These are phyloP conservation scores for Phengaris alcon DNA, from an alignment of 2,888 invertebrate genomes.

Conservation along the genomic window DNA sequence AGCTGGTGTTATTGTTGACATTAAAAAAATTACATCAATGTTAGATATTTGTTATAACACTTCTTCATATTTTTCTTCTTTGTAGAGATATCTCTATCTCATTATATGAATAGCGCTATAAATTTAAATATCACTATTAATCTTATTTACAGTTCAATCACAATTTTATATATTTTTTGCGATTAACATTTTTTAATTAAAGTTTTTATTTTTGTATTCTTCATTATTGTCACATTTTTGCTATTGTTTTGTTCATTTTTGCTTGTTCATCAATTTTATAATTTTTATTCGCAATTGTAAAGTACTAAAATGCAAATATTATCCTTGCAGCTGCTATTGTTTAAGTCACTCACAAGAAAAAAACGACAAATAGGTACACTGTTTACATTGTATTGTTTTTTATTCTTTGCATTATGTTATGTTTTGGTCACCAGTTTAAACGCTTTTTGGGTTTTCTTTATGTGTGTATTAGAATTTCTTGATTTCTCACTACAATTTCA, in stretches of 20 bases:
- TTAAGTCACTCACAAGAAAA: conserved; percentile 77
- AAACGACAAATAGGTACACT: conserved; percentile 74
- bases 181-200: background rate
- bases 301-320: conserved; percentile 62
- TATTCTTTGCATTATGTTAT: conserved; percentile 46
- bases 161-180: background rate
- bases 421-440: conserved; percentile 29
- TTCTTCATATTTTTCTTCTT: too few species aligned
- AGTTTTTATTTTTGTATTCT: conserved; percentile 33
- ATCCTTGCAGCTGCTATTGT: conserved; percentile 77
- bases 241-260: conserved; percentile 32
- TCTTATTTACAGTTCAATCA: background rate
- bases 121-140: background rate
- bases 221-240: conserved; percentile 31
- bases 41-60: too few species aligned
- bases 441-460: conserved; percentile 35
- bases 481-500: conserved; percentile 33
- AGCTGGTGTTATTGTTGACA: background rate
- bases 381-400: conserved; percentile 64
- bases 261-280: conserved; percentile 33
- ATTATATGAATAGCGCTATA: background rate
- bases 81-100: conserved; percentile 21
- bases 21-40: too few species aligned
- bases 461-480: conserved; percentile 34
- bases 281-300: conserved; percentile 34